These are phyloP conservation scores for Micrasema minimum DNA, from an alignment of 1,140 invertebrate genomes.

Conservation along the genomic window DNA sequence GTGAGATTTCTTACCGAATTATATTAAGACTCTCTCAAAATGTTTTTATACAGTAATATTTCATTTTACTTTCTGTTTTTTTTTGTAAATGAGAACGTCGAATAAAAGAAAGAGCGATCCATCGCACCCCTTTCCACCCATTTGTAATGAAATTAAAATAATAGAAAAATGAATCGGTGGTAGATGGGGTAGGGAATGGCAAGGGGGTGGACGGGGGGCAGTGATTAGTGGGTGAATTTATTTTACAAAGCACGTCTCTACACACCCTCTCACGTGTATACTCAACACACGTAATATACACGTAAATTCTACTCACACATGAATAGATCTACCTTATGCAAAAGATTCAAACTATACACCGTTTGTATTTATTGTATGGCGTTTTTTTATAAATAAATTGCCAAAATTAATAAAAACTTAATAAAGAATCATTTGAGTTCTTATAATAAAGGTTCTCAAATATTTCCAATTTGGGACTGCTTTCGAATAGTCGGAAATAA, in stretches of 20 bases:
- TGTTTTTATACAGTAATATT: too few relatives aligned
- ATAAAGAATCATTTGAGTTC: too few relatives aligned
- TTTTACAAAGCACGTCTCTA: constrained; percentile 14
- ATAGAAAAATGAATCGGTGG: constrained; percentile 46
- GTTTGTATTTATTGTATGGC: too few relatives aligned
- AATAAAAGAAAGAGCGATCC: constrained; percentile 34
- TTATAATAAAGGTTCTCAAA: too few relatives aligned
- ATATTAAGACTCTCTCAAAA: too few relatives aligned
- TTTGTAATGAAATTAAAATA: constrained; percentile 47
- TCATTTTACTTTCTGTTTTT: too few relatives aligned
- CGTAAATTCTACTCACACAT: background rate
- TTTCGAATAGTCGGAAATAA: too few relatives aligned
- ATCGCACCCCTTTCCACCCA: constrained; percentile 5
- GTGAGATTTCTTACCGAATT: too few relatives aligned
- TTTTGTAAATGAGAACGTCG: background rate
- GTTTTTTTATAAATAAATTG: background rate
- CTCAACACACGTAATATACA: too few relatives aligned
- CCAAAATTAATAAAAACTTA: background rate
- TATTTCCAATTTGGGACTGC: too few relatives aligned
- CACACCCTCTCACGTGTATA: constrained; percentile 6
- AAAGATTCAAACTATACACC: constrained; percentile 4
- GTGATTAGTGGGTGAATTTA: constrained; percentile 39
- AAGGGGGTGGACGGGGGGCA: constrained; percentile 11
- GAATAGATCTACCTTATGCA: background rate
- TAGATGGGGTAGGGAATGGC: background rate